Percentiles rank a stretch among this genome's conserved stretches.
phyloP scores from a whole-genome alignment of 1,140 invertebrate species.

The Camponotus floridanus region DNA sequence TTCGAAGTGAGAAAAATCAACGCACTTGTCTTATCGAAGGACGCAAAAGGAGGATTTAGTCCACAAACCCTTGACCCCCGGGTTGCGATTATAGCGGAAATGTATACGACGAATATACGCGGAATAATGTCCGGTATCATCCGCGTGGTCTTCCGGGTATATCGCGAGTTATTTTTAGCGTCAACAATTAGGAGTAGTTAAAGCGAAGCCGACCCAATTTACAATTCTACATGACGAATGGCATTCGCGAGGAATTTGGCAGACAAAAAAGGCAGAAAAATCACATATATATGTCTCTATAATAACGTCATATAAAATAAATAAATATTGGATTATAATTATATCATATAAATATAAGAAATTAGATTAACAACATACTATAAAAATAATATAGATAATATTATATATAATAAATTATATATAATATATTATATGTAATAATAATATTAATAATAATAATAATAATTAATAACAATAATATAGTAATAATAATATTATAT shows the following conservation, averaged over 20 bases:
- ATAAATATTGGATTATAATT: background rate
- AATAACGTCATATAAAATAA: background rate
- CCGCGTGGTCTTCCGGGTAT: slow-evolving; percentile 40
- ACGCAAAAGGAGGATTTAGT: background rate
- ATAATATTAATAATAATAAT: no score
- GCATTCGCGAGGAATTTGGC: background rate
- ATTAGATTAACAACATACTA: background rate
- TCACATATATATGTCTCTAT: background rate
- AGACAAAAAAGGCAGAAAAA: slow-evolving; percentile 3
- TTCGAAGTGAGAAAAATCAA: no score
- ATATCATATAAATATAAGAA: background rate
- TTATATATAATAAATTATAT: no score
- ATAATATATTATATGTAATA: no score
- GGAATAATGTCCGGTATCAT: slow-evolving; percentile 11
- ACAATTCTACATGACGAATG: slow-evolving; percentile 24
- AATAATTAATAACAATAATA: no score
- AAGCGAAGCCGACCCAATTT: slow-evolving; percentile 48
- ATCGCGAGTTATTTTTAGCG: slow-evolving; percentile 50
- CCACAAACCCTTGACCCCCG: background rate
- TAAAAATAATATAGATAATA: no score
- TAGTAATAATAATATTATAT: no score
- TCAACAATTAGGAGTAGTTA: slow-evolving; percentile 40
- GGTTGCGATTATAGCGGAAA: background rate
- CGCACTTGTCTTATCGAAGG: background rate
- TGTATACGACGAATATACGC: background rate